Evolutionary conservation across 2,888 invertebrate genomes (phyloP), one percentile per base, ranked within the genome.

Genomic region (Crocallis elinguaria): DNA sequence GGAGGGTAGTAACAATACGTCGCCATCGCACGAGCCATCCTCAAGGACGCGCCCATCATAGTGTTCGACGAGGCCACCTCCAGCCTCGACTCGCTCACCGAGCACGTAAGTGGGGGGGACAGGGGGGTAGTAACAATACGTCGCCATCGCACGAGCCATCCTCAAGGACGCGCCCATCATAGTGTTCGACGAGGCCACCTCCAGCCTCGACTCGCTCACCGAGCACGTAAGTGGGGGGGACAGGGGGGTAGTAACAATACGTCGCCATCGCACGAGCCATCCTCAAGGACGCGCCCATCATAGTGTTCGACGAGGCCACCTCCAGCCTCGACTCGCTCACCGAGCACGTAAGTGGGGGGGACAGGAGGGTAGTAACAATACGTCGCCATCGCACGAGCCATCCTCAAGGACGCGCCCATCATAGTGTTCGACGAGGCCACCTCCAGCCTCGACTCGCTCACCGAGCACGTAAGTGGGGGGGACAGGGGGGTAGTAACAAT

Each of bases 281-380:
- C 62, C 92, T 99, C 53, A 99, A 99, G 86, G 94, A 97, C 81
- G 94, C 98, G 2, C 98, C 98, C 0, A 96, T 99, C 79, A 92
- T 99, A 56, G 93, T 99, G 35, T 99, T 99, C 84, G 99, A 99
- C 81, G 99, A 99, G 90, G 99, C 99, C 12, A 99, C 99, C 0
- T 99, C 98, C 53, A 98, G 98, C 23, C 91, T 99, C 55, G 99
- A 99, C 91, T 98, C 99, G 0, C 95, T 99, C 38, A n/a, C n/a
- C n/a, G n/a, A n/a, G n/a, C n/a, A n/a, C n/a, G n/a, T n/a, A n/a
- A n/a, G n/a, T n/a, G n/a, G n/a, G n/a, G n/a, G n/a, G n/a, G n/a
- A n/a, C n/a, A n/a, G 99, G 99, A 9, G 99, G 99, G 0, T 99
- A 99, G 89, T 99, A 99, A 77, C 99, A 99, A 80, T 93, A 99